Evolutionary conservation across 2,888 invertebrate genomes (phyloP).

Genomic region (Drosophila phalerata): DNA sequence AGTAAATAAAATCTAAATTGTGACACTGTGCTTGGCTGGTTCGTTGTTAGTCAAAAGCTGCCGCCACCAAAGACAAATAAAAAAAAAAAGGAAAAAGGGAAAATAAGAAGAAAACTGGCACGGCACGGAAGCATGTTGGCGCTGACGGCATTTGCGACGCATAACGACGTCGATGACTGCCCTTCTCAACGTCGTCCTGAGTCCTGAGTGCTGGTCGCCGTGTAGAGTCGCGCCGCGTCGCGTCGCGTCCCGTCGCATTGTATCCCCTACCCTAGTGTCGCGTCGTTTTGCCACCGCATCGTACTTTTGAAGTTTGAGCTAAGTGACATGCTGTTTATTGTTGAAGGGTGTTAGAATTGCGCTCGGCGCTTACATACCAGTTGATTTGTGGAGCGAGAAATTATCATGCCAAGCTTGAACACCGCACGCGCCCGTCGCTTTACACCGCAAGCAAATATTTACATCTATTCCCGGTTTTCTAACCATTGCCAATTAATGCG

Average conservation of each 20-base stretch:
- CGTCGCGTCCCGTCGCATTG: conserved; percentile 23
- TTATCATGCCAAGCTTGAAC: conserved; percentile 80
- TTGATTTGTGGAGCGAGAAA: conserved; percentile 79
- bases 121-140: conserved; percentile 76
- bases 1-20: background rate
- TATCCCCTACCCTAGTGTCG: background rate
- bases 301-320: conserved; percentile 85
- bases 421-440: conserved; percentile 66
- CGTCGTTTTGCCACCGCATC: conserved; percentile 46
- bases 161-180: conserved; percentile 81
- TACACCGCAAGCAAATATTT: conserved; percentile 64
- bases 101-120: conserved; percentile 50
- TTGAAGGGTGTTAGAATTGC: conserved; percentile 85
- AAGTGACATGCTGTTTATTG: conserved; percentile 86
- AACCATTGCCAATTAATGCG: conserved; percentile 47
- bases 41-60: conserved; percentile 59
- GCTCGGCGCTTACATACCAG: conserved; percentile 69
- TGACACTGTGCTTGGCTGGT: conserved; percentile 37
- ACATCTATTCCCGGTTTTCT: conserved; percentile 30
- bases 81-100: conserved; percentile 52
- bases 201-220: conserved; percentile 22
- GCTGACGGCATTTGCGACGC: conserved; percentile 76
- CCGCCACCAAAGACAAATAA: conserved; percentile 71
- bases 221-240: too few relatives aligned
- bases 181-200: conserved; percentile 41